Evolutionary conservation across 1,140 invertebrate species (phyloP), one percentile per base, ranked within the genome.

Genomic region (Idris sp.): DNA sequence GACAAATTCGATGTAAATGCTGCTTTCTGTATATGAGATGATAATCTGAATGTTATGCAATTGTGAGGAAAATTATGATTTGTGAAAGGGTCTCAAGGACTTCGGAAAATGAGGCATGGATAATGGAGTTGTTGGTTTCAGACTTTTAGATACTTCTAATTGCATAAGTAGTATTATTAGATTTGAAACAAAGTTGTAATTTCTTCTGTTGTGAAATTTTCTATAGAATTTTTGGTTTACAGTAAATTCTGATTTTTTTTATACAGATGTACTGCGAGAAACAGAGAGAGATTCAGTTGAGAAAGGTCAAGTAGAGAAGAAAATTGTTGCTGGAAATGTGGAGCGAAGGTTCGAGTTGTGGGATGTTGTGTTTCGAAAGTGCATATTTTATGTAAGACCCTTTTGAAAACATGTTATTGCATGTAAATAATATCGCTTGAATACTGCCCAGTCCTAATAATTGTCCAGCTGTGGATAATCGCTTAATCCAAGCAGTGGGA

Each of bases 391-490:
- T 11, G 31, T 40, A 53, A 61, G 31, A 14, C 25, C 26, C 15
- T 44, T 36, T 44, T 48, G 31, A 71, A 59, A 61, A 46, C 67
- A 33, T 71, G 46, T 59, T 59, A 59, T 56, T 59, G 44, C 53
- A 59, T 69, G 54, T 59, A 69, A 71, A 61, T 71, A 61, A 71
- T 40, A 33, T 71, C 54, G 18, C n/a, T 43, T 36, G 65, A 46
- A 46, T 54, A 38, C 28, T 30, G 14, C 26, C 44, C 38, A 51
- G 46, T 68, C 36, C 49, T 40, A 38, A 69, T 69, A 69, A 61
- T 69, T 44, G 65, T 69, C 54, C 54, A 61, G 38, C 65, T 69
- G 38, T 61, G 54, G 65, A 53, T 69, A 69, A 69, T 69, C 54
- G 48, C 65, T 69, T 69, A 69, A 69, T 69, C 53, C 41, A 28